Base-by-base conservation (phyloP, 2,888 invertebrate genomes). In the Endotricha flammealis region DNA sequence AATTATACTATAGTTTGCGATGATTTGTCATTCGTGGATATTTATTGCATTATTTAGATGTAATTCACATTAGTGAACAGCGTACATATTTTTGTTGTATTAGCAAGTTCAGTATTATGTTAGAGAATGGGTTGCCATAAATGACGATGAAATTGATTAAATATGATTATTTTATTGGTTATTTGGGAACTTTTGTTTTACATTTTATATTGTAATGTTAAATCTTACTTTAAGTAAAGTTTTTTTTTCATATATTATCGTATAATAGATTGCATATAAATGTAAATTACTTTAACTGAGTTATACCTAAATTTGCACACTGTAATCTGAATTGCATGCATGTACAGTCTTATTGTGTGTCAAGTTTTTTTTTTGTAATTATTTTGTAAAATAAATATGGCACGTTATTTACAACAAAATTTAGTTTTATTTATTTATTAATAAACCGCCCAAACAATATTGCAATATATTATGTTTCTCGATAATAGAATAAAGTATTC, bases 361-460 rank as follows among this genome's bases (percentile, higher is more conserved):
- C 74, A 69, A 77, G 58, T 79, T 82, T 79, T 69, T 79, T 69
- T 72, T 82, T 81, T 83, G 80, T 83, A 82, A 82, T 83, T 82
- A 83, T 82, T 83, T 86, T 86, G 83, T 85, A 85, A 78, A 75
- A 75, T 85, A 81, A 86, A 85, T 80, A 86, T 83, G 85, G 86
- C 83, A 85, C 86, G 78, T 83, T 86, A 86, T 86, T 86, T 86
- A 86, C 86, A 86, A 75, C 61, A 66, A 56, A 58, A 39, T 41
- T 28, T 38, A 51, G 44, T 57, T 60, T 57, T 41, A 55, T 64
- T 55, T n/a, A n/a, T n/a, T n/a, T n/a, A n/a, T n/a, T n/a, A n/a
- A n/a, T n/a, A n/a, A n/a, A n/a, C n/a, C n/a, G n/a, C n/a, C n/a
- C n/a, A n/a, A n/a, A n/a, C n/a, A n/a, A n/a, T n/a, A n/a, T n/a